Conservation (phyloP, 2,797 vertebrate genomes). For the Nyctibius grandis region DNA sequence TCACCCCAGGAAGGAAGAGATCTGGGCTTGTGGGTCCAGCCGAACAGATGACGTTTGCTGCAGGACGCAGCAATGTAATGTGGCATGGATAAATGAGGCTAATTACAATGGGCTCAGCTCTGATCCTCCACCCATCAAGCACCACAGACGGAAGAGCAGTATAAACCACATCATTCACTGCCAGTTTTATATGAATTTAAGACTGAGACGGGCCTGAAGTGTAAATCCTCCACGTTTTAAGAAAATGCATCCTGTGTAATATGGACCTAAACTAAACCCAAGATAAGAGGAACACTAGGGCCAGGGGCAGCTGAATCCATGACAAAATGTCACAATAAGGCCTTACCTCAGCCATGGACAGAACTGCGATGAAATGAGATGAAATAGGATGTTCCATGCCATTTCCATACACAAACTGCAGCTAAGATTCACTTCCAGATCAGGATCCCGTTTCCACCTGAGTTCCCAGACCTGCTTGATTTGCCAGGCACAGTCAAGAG, state of each 20-base stretch:
- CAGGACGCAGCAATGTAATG: background rate
- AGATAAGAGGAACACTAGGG: background rate
- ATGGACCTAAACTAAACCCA: background rate
- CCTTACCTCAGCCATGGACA: background rate
- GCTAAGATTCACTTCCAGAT: background rate
- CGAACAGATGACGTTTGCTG: background rate
- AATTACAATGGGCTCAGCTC: background rate
- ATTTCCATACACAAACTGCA: background rate
- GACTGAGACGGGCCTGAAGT: background rate
- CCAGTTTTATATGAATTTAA: background rate
- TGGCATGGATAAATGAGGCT: background rate
- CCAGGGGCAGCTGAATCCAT: background rate
- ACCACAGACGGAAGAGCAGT: background rate
- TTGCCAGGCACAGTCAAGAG: background rate
- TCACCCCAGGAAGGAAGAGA: background rate
- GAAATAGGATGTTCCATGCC: background rate
- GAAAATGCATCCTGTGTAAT: background rate
- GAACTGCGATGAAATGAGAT: background rate
- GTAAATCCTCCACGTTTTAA: background rate
- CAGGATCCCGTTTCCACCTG: background rate
- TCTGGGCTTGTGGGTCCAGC: background rate
- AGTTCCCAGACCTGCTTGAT: background rate
- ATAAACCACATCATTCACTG: rapidly evolving
- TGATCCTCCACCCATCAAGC: background rate
- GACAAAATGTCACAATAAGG: background rate